Base-by-base conservation (phyloP, 2,113 vertebrate species). In the Brachypodius melanocephalos region DNA sequence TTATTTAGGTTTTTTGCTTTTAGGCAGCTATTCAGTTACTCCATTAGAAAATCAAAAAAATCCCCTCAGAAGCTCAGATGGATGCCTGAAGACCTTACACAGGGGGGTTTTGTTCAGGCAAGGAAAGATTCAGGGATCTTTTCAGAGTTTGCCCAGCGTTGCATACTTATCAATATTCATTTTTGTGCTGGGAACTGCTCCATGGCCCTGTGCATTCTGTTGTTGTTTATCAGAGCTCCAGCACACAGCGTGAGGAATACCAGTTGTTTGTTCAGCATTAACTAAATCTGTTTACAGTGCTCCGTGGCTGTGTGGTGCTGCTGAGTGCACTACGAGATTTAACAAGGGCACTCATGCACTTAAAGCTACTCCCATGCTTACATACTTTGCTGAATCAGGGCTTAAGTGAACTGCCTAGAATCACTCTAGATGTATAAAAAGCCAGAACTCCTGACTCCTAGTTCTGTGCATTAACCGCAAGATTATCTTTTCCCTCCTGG, bases 361-460 rank as follows among this genome's bases (percentile, higher is more conserved):
- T 82, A 63, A 57, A 81, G 63, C 62, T 91, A 66, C 62, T 89
- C 57, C 22, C 43, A 61, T 93, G 94, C 92, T 95, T 91, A 90
- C 91, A 88, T 90, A 85, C 58, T 92, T 93, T 94, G 91, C 85
- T 96, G 85, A 92, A 95, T 94, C 92, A 84, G 92, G 78, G 82
- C 89, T 94, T 94, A 93, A 96, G 59, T 55, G 82, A 95, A 74
- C 59, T 80, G 78, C 75, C 63, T 91, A 58, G 90, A 96, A 77
- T 95, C 85, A 59, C 88, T 90, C 59, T 76, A 67, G 82, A 76
- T 66, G 78, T 49, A 89, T 84, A 63, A 93, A 84, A 96, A 91
- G 71, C 75, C 88, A 96, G 67, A 85, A 91, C 34, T 95, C 55
- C 85, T 71, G 78, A 96, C 75, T 97, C 43, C 67, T 91, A 94